Conservation (phyloP, 2,888 invertebrate species). For the Pedicia rivosa region DNA sequence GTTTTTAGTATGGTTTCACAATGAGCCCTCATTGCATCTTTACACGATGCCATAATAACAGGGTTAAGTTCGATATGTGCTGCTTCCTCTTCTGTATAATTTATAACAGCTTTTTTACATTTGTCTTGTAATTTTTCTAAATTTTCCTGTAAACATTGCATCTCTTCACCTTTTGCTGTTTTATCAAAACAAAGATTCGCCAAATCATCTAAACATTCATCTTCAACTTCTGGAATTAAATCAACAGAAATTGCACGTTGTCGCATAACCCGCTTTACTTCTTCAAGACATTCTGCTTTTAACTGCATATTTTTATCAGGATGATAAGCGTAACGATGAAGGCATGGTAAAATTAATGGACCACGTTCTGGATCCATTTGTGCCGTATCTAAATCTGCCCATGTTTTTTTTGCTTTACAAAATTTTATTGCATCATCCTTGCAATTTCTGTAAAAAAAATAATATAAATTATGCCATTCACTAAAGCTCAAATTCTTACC, state of each 20-base stretch:
- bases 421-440: slow-evolving; percentile 68
- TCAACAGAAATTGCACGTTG: slow-evolving; percentile 86
- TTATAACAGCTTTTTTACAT: slow-evolving; percentile 60
- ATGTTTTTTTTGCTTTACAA: slow-evolving; percentile 63
- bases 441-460: slow-evolving; percentile 41
- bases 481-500: no score
- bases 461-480: no score
- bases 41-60: slow-evolving; percentile 67
- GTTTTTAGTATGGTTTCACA: slow-evolving; percentile 52
- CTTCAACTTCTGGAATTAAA: slow-evolving; percentile 87
- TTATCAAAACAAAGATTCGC: slow-evolving; percentile 68
- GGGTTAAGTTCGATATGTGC: slow-evolving; percentile 83
- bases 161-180: slow-evolving; percentile 80
- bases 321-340: slow-evolving; percentile 58
- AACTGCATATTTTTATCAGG: slow-evolving; percentile 33
- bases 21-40: slow-evolving; percentile 57
- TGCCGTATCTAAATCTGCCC: slow-evolving; percentile 45
- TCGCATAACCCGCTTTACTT: slow-evolving; percentile 83
- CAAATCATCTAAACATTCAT: slow-evolving; percentile 73
- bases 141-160: slow-evolving; percentile 79
- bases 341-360: slow-evolving; percentile 75
- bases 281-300: slow-evolving; percentile 39
- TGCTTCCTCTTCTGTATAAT: slow-evolving; percentile 81
- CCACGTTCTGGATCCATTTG: slow-evolving; percentile 62
- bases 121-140: slow-evolving; percentile 47